Percentiles rank a stretch among this genome's conserved stretches.
These are phyloP conservation scores for Syngnathus scovelli DNA, from an alignment of 2,113 vertebrate species.

Conservation along the genomic window DNA sequence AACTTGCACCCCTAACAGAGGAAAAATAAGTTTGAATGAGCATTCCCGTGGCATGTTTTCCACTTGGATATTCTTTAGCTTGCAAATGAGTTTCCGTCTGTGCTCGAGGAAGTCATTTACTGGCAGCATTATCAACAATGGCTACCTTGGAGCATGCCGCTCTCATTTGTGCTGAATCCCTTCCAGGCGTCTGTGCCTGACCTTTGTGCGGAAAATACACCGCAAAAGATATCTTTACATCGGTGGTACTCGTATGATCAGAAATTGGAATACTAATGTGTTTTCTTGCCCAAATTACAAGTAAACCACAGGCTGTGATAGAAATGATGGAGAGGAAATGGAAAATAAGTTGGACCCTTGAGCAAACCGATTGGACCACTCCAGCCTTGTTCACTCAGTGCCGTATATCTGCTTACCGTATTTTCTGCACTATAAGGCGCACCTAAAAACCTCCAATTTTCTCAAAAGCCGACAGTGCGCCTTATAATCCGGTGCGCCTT, in stretches of 20 bases:
- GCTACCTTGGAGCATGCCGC: constrained; percentile 14
- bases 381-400: constrained; percentile 22
- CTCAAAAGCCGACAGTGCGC: too few relatives aligned
- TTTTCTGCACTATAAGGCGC: too few relatives aligned
- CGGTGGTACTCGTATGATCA: constrained; percentile 36
- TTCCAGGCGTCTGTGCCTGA: constrained; percentile 34
- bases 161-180: constrained; percentile 11
- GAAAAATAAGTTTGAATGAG: constrained; percentile 35
- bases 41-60: constrained; percentile 31
- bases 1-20: constrained; percentile 36
- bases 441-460: too few relatives aligned
- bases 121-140: constrained; percentile 11
- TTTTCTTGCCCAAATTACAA: constrained; percentile 24
- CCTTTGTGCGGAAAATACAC: constrained; percentile 20
- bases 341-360: constrained; percentile 25
- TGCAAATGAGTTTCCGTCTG: constrained; percentile 22
- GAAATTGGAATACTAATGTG: constrained; percentile 33
- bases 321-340: constrained; percentile 33
- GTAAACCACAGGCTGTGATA: constrained; percentile 28
- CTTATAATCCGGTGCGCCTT: too few relatives aligned
- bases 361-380: constrained; percentile 36
- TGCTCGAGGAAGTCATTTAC: constrained; percentile 21
- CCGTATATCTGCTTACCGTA: constrained; percentile 16
- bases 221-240: constrained; percentile 8
- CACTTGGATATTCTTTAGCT: constrained; percentile 19